A percentile compares a stretch with the other conserved stretches of the same genome.
Evolutionary conservation across 2,113 vertebrate species (phyloP).

Genomic region (Cyprinodon brontotheroides): DNA sequence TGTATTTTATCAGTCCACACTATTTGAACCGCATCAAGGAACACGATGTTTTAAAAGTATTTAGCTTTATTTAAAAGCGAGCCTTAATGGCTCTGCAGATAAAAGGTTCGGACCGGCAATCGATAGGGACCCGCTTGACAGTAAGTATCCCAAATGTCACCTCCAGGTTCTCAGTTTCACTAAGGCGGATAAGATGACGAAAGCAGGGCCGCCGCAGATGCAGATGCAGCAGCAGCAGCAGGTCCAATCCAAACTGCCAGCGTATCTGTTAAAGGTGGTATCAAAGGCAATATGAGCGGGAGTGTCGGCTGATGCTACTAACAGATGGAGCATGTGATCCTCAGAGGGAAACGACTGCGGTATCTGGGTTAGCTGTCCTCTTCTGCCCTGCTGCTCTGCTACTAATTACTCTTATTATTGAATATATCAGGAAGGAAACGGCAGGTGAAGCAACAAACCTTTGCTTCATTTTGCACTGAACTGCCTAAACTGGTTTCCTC

Average conservation of each 20-base stretch:
- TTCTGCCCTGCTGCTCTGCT: conserved; percentile 6
- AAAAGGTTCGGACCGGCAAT: not conserved
- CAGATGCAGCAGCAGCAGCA: conserved; percentile 48
- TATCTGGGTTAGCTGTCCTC: not conserved
- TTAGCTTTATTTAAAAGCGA: not conserved
- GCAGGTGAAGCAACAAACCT: not conserved
- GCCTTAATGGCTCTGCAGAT: not conserved
- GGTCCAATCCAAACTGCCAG: conserved; percentile 37
- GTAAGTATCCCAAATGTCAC: conserved; percentile 6
- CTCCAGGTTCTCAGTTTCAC: conserved; percentile 67
- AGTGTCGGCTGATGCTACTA: conserved; percentile 21
- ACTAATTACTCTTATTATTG: not conserved
- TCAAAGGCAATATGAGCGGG: conserved; percentile 5
- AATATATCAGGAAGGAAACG: not conserved
- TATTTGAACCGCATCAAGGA: not conserved
- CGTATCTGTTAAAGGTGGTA: conserved; percentile 49
- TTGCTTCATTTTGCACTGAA: conserved; percentile 5
- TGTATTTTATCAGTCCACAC: too few relatives aligned
- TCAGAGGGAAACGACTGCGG: not conserved
- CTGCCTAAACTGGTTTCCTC: not conserved
- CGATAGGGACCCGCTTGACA: not conserved
- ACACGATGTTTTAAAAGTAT: too few relatives aligned
- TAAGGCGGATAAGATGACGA: conserved; percentile 27
- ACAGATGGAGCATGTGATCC: conserved; percentile 19
- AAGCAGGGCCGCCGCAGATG: not conserved